A percentile compares a stretch with the other conserved stretches of the same genome.
Evolutionary conservation across 1,140 invertebrate genomes (phyloP).

Genomic region (Ceratina australensis): DNA sequence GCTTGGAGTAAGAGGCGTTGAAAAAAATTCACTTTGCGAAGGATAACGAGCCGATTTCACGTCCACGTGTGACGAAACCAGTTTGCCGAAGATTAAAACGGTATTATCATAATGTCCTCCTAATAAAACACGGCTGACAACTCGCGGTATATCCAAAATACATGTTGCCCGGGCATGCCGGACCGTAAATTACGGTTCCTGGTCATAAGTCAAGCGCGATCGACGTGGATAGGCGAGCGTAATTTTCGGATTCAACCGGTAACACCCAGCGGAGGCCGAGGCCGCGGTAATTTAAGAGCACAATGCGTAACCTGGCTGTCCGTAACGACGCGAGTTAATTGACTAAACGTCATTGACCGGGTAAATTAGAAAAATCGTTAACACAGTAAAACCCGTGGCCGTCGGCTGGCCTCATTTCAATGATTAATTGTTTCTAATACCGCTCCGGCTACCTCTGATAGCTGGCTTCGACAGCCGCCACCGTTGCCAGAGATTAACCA

Average conservation of each 20-base stretch:
- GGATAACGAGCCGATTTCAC: not conserved
- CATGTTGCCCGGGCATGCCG: not conserved
- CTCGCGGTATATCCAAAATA: conserved; percentile 1
- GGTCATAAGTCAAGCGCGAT: conserved; percentile 16
- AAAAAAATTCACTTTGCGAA: conserved; percentile 1
- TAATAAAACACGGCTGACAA: conserved; percentile 18
- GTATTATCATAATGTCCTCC: conserved; percentile 22
- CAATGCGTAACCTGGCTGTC: conserved; percentile 2
- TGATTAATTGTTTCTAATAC: conserved; percentile 66
- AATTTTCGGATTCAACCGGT: conserved; percentile 13
- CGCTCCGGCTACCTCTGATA: conserved; percentile 31
- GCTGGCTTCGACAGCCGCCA: not conserved
- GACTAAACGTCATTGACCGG: conserved; percentile 20
- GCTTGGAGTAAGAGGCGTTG: not conserved
- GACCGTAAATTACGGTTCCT: conserved; percentile 19
- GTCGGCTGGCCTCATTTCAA: conserved; percentile 47
- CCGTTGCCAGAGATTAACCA: conserved; percentile 24
- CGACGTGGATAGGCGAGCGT: conserved; percentile 19
- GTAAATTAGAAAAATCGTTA: conserved; percentile 53
- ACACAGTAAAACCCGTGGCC: conserved; percentile 20
- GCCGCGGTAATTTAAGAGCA: conserved; percentile 15
- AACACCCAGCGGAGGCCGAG: not conserved
- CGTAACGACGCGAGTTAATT: conserved; percentile 14
- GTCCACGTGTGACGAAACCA: not conserved
- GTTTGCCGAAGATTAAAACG: conserved; percentile 17